Percentiles rank a stretch among this genome's conserved stretches.
These are phyloP conservation scores for Lottia scabra DNA, from an alignment of 2,888 invertebrate species.

Conservation along the genomic window DNA sequence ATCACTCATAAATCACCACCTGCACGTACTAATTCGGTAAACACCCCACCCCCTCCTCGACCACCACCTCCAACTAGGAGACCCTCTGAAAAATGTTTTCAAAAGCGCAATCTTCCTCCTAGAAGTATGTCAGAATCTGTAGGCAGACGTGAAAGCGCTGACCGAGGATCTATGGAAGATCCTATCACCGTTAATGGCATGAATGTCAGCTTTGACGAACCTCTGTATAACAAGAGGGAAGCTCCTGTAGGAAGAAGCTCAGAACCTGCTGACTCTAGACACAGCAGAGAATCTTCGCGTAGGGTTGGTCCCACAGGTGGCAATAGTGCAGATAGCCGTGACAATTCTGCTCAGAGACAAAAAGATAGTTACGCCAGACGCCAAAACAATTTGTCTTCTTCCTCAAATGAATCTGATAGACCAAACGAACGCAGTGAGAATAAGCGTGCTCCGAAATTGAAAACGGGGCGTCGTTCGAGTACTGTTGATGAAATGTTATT, in stretches of 20 bases:
- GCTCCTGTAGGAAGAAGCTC: background rate
- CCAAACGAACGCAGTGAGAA: background rate
- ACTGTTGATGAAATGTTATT: conserved; percentile 63
- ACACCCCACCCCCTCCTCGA: conserved; percentile 15
- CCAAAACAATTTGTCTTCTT: background rate
- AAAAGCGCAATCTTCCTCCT: conserved; percentile 7
- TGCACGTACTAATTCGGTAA: background rate
- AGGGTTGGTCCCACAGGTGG: background rate
- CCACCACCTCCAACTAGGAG: conserved; percentile 20
- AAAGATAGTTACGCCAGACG: background rate
- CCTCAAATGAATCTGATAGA: background rate
- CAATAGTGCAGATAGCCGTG: background rate
- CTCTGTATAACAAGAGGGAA: conserved; percentile 37
- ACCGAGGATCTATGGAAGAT: conserved; percentile 33
- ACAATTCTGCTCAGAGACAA: background rate
- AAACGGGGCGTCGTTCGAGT: conserved; percentile 53
- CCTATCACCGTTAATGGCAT: conserved; percentile 35
- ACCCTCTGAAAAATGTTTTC: conserved; percentile 17
- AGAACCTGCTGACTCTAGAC: background rate
- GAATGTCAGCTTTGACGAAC: conserved; percentile 61
- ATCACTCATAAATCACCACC: conserved; percentile 18
- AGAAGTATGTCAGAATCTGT: conserved; percentile 9
- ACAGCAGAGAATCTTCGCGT: background rate
- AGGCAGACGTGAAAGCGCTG: background rate
- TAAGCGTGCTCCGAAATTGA: conserved; percentile 44